Evolutionary conservation across 2,888 invertebrate species (phyloP), one percentile per base, ranked within the genome.

Genomic region (Macaria notata): DNA sequence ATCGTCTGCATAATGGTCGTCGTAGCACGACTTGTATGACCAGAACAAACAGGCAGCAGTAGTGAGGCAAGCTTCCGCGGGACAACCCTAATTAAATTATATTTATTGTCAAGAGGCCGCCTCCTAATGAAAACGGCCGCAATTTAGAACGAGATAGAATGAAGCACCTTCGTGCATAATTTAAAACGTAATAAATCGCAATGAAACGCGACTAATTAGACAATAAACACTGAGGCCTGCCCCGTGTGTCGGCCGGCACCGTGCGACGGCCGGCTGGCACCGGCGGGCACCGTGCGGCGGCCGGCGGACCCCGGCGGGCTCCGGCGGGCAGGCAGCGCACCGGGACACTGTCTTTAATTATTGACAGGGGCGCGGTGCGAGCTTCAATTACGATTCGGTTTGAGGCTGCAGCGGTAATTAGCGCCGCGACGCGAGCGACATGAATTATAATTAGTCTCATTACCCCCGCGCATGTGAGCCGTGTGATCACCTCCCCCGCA

Each of bases 161-260:
- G 54, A 51, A 59, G 79, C 77, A 80, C 79, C 79, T 81, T 74
- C 71, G 74, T 75, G 79, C 75, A 82, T 82, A 84, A 82, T 83
- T 83, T 78, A 81, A 81, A 81, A 78, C 71, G 79, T 69, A 79
- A 83, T 84, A 83, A 86, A 85, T 83, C 76, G 76, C 73, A 71
- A 73, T 76, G 74, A 75, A 81, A 79, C 75, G 73, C 70, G 68
- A 65, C 79, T 84, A 83, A 83, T 84, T 81, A 83, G 73, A 78
- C 78, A 79, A 76, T 77, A 73, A 78, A 80, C 76, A 61, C 53
- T 54, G 59, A 62, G 59, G 48, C 30, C 43, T 8, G 1, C 8
- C 38, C 38, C 38, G 38, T 8, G 38, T 7, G 38, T 7, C 42
- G n/a, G 9, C 5, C 42, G 42, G 19, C n/a, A 5, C 42, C 9